Conservation (phyloP, 2,113 vertebrate species). For the Taurulus bubalis region DNA sequence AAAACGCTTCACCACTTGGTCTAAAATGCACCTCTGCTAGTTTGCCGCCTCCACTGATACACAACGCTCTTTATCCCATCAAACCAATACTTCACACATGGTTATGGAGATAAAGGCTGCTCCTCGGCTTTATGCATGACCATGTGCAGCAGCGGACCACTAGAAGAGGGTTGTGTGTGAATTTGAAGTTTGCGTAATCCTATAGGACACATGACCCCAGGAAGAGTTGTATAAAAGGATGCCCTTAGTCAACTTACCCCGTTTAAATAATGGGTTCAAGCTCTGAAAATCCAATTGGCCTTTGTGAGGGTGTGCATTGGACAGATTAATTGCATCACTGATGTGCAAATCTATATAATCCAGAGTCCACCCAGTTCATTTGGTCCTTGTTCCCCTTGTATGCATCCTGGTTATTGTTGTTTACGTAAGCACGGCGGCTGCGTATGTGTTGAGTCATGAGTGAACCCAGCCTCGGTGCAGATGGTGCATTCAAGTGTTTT, state of each 20-base stretch:
- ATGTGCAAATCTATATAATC: conserved; percentile 63
- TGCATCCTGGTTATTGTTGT: conserved; percentile 64
- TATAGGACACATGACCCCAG: not conserved
- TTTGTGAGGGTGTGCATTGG: not conserved
- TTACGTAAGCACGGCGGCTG: conserved; percentile 59
- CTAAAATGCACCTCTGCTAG: conserved; percentile 6
- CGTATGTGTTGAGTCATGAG: conserved; percentile 42
- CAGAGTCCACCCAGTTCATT: conserved; percentile 54
- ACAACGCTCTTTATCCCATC: not conserved
- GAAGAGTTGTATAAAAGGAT: not conserved
- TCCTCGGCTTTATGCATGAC: not conserved
- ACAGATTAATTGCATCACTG: conserved; percentile 54
- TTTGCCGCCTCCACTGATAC: conserved; percentile 4
- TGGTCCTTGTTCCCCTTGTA: conserved; percentile 60
- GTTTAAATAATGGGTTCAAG: conserved; percentile 52
- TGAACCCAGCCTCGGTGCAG: conserved; percentile 47
- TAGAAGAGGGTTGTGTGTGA: not conserved
- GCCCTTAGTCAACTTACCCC: not conserved
- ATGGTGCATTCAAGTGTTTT: conserved; percentile 55
- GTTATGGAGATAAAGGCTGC: conserved; percentile 5
- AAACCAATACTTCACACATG: not conserved
- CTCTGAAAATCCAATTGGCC: conserved; percentile 27
- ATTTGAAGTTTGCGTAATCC: conserved; percentile 6
- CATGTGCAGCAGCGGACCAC: not conserved
- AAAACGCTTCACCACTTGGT: conserved; percentile 3